These are phyloP conservation scores for Drosophila sucinea DNA, from an alignment of 1,140 invertebrate genomes.

Conservation along the genomic window DNA sequence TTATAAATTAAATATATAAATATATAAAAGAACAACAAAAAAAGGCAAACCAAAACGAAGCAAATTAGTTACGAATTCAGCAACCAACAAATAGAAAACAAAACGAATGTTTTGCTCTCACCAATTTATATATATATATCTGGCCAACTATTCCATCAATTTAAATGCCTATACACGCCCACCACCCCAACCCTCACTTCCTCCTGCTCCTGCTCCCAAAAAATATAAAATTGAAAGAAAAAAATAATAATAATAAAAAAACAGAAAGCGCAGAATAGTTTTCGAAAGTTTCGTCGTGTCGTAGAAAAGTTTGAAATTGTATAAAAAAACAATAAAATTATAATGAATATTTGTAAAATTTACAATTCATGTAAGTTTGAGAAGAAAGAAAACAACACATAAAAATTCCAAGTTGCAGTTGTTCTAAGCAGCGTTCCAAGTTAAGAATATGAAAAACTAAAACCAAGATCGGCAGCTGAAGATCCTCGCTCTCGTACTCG, in stretches of 20 bases:
- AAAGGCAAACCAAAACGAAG: slow-evolving; percentile 47
- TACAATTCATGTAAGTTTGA: slow-evolving; percentile 54
- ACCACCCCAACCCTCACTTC: background rate
- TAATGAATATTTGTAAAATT: slow-evolving; percentile 58
- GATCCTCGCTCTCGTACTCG: slow-evolving; percentile 47
- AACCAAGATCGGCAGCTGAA: slow-evolving; percentile 62
- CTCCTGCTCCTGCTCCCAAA: slow-evolving; percentile 29
- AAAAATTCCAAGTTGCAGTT: slow-evolving; percentile 76
- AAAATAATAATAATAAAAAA: slow-evolving; percentile 26
- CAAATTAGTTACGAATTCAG: slow-evolving; percentile 59
- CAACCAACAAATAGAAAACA: slow-evolving; percentile 25
- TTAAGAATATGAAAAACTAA: slow-evolving; percentile 30
- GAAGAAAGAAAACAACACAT: slow-evolving; percentile 34
- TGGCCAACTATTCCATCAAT: slow-evolving; percentile 35
- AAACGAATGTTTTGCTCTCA: slow-evolving; percentile 4
- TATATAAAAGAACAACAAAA: slow-evolving; percentile 21
- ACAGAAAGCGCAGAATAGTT: slow-evolving; percentile 51
- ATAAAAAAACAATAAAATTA: slow-evolving; percentile 50
- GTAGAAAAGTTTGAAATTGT: slow-evolving; percentile 72
- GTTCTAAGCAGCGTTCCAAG: slow-evolving; percentile 73
- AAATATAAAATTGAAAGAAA: slow-evolving; percentile 36
- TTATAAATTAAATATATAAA: slow-evolving; percentile 68
- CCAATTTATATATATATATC: slow-evolving; percentile 39
- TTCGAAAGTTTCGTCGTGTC: slow-evolving; percentile 66
- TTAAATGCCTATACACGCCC: slow-evolving; percentile 26